These are phyloP conservation scores for Pteruthius melanotis DNA, from an alignment of 2,113 vertebrate species.

Conservation along the genomic window DNA sequence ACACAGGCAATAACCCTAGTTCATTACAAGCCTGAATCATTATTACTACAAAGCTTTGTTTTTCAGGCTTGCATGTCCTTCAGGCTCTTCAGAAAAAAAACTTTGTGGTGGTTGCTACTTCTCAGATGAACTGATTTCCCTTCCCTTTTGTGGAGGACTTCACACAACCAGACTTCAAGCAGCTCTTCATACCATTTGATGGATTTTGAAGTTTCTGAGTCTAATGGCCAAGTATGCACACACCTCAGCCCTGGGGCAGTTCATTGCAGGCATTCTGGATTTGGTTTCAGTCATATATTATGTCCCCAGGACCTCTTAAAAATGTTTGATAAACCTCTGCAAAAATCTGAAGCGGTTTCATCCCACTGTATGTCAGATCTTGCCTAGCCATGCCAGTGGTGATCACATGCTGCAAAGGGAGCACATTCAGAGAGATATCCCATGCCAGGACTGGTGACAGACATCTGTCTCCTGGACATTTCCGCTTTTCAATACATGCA, in stretches of 20 bases:
- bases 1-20: neutral
- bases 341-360: neutral
- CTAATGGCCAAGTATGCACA: neutral
- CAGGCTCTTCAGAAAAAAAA: neutral
- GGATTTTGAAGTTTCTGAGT: neutral
- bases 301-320: neutral
- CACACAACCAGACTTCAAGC: neutral
- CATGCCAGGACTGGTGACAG: neutral
- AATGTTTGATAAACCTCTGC: neutral
- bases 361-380: neutral
- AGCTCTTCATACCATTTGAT: neutral
- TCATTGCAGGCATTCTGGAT: neutral
- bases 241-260: fast-evolving
- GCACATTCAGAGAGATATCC: neutral
- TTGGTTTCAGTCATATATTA: neutral
- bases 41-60: neutral
- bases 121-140: neutral
- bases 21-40: neutral
- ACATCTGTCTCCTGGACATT: neutral
- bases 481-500: neutral
- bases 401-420: neutral
- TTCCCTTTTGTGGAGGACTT: neutral
- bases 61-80: neutral
- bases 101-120: neutral
- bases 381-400: neutral